Base-by-base conservation (phyloP, 2,888 invertebrate genomes). In the Drosophila hamatofila region DNA sequence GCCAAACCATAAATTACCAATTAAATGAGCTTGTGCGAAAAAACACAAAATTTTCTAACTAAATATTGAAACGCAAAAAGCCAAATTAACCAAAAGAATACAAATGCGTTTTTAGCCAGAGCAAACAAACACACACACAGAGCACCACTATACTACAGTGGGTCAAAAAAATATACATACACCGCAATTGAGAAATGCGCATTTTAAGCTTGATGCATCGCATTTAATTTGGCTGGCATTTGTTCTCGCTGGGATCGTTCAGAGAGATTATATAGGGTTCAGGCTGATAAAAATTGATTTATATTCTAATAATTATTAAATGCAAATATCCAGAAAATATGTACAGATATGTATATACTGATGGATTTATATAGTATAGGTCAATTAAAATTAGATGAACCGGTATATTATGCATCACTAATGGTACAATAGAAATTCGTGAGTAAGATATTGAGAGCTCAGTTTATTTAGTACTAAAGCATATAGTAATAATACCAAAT, bases 11-110 rank as follows among this genome's bases (percentile, higher is more conserved):
- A 89, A 89, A 89, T 89, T 89, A 90, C 57, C 88, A 76, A 83
- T 81, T 85, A 88, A 89, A 89, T 89, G 81, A 82, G 89, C 80
- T 79, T 76, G 89, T 80, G 89, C 83, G 85, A 73, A 63, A 72
- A 63, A 69, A 56, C 39, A 82, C 25, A 60, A 76, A 72, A 73
- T 81, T 86, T 85, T 57, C 72, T 62, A 74, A 82, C 83, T 66
- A 86, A 82, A 89, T 87, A 89, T 81, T 88, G 87, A 85, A 83
- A 88, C 85, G 85, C 85, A 88, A 88, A 83, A 86, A 88, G 81
- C 68, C 63, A 75, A 75, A 73, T 59, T 59, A 56, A 74, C 49
- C 41, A 69, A 78, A 63, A 46, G 77, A 66, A 77, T 76, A 76
- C 72, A 76, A 76, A 76, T 76, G 68, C 75, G 66, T 63, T 76